phyloP scores from a whole-genome alignment of 2,797 vertebrate genomes.

The Taeniopygia guttata region DNA sequence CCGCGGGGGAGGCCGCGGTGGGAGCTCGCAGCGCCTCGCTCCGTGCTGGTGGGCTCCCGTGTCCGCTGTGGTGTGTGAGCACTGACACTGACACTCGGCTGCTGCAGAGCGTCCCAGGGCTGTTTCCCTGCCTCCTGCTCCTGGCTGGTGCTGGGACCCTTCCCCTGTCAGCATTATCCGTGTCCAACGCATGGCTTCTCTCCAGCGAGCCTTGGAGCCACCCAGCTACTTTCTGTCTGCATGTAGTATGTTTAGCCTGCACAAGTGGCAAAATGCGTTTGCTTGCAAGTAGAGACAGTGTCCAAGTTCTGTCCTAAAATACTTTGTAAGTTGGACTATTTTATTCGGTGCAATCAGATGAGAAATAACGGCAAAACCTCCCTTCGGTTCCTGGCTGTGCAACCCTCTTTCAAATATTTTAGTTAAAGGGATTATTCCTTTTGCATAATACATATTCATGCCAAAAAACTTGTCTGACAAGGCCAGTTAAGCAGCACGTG shows the following conservation, averaged over 20 bases:
- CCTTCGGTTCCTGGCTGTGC: not conserved
- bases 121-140: accelerated
- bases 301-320: not conserved
- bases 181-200: accelerated
- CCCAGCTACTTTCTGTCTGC: accelerated
- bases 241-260: not conserved
- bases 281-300: not conserved
- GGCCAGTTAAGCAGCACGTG: not conserved
- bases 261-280: not conserved
- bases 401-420: not conserved
- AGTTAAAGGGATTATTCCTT: not conserved
- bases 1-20: accelerated
- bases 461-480: not conserved
- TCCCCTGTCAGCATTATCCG: accelerated
- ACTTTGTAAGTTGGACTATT: not conserved
- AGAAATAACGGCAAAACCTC: accelerated
- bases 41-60: accelerated
- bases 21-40: not conserved
- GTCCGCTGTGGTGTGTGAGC: accelerated
- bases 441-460: not conserved
- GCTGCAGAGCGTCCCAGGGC: accelerated
- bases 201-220: not conserved
- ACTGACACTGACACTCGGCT: accelerated
- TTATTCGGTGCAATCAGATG: accelerated
- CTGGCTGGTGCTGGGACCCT: not conserved